phyloP scores from a whole-genome alignment of 2,797 vertebrate genomes.

The Prunella strophiata region DNA sequence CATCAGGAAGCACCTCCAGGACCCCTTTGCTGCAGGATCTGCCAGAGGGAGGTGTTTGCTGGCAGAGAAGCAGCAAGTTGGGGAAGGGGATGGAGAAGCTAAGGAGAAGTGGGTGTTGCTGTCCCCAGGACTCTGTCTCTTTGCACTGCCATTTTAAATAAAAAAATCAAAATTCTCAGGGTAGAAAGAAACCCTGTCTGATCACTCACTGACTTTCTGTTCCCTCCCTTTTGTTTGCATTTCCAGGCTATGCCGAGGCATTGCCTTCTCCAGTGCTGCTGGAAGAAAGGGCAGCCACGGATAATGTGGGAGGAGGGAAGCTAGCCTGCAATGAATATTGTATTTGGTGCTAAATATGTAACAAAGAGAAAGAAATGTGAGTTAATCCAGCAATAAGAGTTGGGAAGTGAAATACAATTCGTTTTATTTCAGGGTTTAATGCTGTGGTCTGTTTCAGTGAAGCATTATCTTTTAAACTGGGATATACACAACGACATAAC shows the following conservation, averaged over 20 bases:
- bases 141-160: background rate
- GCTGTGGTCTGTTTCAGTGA: conserved; percentile 35
- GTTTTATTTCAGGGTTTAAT: conserved; percentile 59
- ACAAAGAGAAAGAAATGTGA: conserved; percentile 56
- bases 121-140: background rate
- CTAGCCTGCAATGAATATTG: conserved; percentile 34
- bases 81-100: background rate
- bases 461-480: conserved; percentile 63
- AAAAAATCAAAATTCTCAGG: background rate
- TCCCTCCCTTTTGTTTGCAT: conserved; percentile 40
- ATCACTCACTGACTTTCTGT: background rate
- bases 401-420: conserved; percentile 38
- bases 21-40: background rate
- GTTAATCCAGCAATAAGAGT: conserved; percentile 44
- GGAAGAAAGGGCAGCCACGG: conserved; percentile 37
- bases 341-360: conserved; percentile 61
- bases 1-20: background rate
- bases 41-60: background rate
- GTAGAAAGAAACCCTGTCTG: background rate
- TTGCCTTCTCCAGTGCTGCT: conserved; percentile 28
- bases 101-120: background rate
- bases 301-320: conserved; percentile 32
- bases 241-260: background rate
- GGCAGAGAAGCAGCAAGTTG: background rate
- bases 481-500: conserved; percentile 31